phyloP scores from a whole-genome alignment of 2,888 invertebrate genomes.

The Pelosia muscerda region DNA sequence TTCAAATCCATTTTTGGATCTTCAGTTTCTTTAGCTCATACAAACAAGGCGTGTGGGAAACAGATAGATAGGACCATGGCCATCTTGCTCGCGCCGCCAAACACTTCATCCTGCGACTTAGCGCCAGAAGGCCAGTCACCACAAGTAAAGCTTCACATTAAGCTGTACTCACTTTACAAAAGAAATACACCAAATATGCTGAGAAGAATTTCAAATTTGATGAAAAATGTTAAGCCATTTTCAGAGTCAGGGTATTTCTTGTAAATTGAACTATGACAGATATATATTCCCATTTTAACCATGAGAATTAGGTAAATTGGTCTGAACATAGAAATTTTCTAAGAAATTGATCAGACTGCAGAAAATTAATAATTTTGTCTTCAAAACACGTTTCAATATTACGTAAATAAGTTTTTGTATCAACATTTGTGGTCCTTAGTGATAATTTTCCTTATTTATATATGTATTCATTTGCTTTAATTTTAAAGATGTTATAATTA shows the following conservation, averaged over 20 bases:
- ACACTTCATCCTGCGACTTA: slow-evolving; percentile 66
- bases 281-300: too few relatives aligned
- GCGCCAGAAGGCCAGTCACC: slow-evolving; percentile 60
- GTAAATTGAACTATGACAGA: neutral
- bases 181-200: slow-evolving; percentile 65
- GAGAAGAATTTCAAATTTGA: slow-evolving; percentile 26
- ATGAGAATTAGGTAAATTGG: neutral
- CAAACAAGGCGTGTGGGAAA: slow-evolving; percentile 70
- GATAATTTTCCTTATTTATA: neutral
- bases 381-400: neutral
- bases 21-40: slow-evolving; percentile 75
- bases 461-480: neutral
- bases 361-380: neutral
- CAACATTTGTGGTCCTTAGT: neutral
- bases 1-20: slow-evolving; percentile 51
- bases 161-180: slow-evolving; percentile 66
- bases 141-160: slow-evolving; percentile 67
- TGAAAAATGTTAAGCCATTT: neutral
- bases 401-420: neutral
- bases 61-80: slow-evolving; percentile 78
- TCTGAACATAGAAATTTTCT: neutral
- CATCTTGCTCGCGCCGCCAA: slow-evolving; percentile 84
- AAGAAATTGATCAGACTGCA: neutral
- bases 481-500: neutral
- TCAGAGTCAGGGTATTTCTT: neutral